Base-by-base conservation (phyloP, 2,888 invertebrate species). In the Thera obeliscata region DNA sequence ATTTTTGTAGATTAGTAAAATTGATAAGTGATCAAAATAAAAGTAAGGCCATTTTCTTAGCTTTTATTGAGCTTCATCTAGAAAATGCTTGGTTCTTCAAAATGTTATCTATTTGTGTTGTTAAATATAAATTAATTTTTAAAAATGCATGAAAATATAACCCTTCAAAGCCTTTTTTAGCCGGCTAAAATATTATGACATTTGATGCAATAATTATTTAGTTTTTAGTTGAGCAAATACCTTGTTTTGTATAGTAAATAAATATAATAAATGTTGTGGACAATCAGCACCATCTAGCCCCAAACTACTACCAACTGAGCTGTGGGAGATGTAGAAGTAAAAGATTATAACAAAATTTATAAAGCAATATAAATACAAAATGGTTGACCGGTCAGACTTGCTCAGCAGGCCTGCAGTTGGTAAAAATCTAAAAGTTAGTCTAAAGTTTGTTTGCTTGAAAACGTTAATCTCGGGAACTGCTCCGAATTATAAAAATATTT, bases 41-140 rank as follows among this genome's bases (percentile, higher is more conserved):
- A 73, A 78, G 43, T 9, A 84, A 87, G 86, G 90, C 90, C 90
- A 91, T 91, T 85, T 77, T 74, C 5, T 81, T 83, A 87, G 90
- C 88, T 87, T 89, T 81, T 89, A 87, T 86, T 87, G 87, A 89
- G 88, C 88, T 72, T 46, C 55, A 7, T 46, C 54, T 55, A 55
- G 43, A 12, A 46, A 57, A 38, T 57, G 57, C 61, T 54, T 61
- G 46, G 46, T 61, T 57, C 41, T 56, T 11, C 12, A 52, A 36
- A 58, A 41, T 58, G 64, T 41, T 41, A 56, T 12, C 9, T n/a
- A 67, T 64, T 64, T 46, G 9, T 77, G 75, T 74, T 69, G 69
- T 75, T 33, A 43, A 60, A 41, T 50, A 52, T 50, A 52, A 72
- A 36, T 38, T 55, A n/a, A 35, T 52, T 52, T n/a, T 48, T 2